Conservation (phyloP, 1,140 invertebrate species). For the Pseudomyrmex gracilis region DNA sequence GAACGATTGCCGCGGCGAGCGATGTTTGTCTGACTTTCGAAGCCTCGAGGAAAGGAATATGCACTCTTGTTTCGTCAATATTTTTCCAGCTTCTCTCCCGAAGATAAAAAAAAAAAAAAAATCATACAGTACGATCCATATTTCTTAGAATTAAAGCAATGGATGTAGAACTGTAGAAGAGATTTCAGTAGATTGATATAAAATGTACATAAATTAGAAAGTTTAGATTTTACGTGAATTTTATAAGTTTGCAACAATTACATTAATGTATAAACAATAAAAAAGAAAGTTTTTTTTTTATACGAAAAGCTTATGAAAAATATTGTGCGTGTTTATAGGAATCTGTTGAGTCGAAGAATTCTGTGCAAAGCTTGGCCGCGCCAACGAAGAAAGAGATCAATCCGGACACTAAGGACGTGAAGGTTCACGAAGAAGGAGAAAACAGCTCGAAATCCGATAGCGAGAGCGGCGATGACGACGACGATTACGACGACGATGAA, state of each 20-base stretch:
- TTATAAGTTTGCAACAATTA: not conserved
- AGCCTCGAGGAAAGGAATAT: constrained; percentile 44
- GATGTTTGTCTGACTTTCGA: constrained; percentile 67
- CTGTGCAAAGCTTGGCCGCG: constrained; percentile 73
- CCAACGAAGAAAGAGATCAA: constrained; percentile 81
- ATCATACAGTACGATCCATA: not conserved
- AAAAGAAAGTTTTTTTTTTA: not conserved
- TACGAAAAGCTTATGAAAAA: not conserved
- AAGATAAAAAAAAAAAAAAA: not conserved
- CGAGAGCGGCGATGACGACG: constrained; percentile 86
- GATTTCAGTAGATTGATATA: no score
- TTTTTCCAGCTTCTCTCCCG: constrained; percentile 29
- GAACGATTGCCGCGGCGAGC: constrained; percentile 63
- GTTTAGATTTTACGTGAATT: no score
- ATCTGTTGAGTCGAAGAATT: constrained; percentile 54
- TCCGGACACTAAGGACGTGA: constrained; percentile 82
- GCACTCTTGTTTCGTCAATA: not conserved
- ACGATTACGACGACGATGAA: constrained; percentile 86
- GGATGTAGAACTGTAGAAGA: no score
- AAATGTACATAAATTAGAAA: no score
- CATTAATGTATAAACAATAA: not conserved
- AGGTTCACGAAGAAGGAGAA: constrained; percentile 77
- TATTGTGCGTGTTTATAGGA: constrained; percentile 40
- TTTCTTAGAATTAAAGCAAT: not conserved
- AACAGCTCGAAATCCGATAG: constrained; percentile 78